Percentiles rank a stretch among this genome's conserved stretches.
Evolutionary conservation across 2,797 vertebrate genomes (phyloP).

Genomic region (Natrix natrix): DNA sequence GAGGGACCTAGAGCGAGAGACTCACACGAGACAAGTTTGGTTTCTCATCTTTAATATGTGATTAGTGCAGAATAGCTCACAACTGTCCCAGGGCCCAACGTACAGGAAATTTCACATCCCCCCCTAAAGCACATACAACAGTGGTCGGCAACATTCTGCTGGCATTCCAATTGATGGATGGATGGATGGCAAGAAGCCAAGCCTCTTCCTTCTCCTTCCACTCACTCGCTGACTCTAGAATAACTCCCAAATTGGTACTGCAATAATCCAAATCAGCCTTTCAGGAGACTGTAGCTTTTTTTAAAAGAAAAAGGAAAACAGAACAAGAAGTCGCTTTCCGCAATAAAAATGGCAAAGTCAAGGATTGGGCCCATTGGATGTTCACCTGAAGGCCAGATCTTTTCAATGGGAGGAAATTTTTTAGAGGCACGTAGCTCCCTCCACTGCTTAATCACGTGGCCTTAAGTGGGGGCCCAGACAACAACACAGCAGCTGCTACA

Average conservation of each 20-base stretch:
- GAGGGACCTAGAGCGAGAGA: conserved; percentile 6
- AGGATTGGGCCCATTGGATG: not conserved
- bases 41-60: not conserved
- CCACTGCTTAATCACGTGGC: not conserved
- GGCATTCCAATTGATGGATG: conserved; percentile 4
- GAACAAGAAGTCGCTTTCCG: not conserved
- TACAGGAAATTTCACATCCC: conserved; percentile 4
- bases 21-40: not conserved
- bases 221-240: conserved; percentile 1
- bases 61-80: not conserved
- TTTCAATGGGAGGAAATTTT: not conserved
- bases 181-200: not conserved
- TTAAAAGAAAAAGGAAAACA: not conserved
- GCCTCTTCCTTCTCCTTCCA: not conserved
- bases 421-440: not conserved
- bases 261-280: not conserved
- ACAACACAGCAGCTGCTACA: not conserved
- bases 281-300: not conserved
- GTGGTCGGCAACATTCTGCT: not conserved
- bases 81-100: not conserved
- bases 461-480: not conserved
- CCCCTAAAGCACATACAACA: not conserved
- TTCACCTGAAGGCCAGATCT: not conserved
- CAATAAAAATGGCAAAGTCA: not conserved
- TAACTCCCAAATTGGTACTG: not conserved